phyloP scores from a whole-genome alignment of 1,140 invertebrate species.

The Caenorhabditis remanei region DNA sequence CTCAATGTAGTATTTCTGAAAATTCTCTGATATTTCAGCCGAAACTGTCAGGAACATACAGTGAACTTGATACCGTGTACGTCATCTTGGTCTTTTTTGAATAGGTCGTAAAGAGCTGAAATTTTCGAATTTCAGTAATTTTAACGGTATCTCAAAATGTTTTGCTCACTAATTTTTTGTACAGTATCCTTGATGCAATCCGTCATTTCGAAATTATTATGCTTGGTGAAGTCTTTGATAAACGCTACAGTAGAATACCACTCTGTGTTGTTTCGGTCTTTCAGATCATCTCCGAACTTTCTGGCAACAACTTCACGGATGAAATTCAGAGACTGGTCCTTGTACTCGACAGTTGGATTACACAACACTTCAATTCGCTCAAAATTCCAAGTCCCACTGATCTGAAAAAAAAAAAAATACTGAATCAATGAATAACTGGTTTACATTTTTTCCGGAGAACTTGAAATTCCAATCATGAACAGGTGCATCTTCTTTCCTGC shows the following conservation, averaged over 20 bases:
- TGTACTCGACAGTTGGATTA: not conserved
- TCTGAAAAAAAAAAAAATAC: not conserved
- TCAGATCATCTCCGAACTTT: not conserved
- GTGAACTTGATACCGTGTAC: not conserved
- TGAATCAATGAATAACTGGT: not conserved
- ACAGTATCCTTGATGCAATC: not conserved
- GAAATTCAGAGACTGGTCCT: not conserved
- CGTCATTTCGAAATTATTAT: not conserved
- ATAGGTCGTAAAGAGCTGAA: not conserved
- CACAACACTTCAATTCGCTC: not conserved
- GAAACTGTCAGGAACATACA: not conserved
- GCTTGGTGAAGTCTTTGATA: not conserved
- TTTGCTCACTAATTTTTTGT: not conserved
- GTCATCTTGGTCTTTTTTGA: not conserved
- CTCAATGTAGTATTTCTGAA: not conserved
- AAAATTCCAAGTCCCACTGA: not conserved
- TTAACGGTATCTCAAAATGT: no score
- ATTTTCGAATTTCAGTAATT: not conserved
- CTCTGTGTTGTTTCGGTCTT: not conserved
- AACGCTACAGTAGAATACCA: not conserved
- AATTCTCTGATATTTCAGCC: not conserved
- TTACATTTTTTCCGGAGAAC: not conserved
- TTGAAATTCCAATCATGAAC: conserved; percentile 4
- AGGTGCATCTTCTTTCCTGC: not conserved
- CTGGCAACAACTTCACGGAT: not conserved